Evolutionary conservation across 2,797 vertebrate species (phyloP), one percentile per base, ranked within the genome.

Genomic region (Enteromius radiatus): DNA sequence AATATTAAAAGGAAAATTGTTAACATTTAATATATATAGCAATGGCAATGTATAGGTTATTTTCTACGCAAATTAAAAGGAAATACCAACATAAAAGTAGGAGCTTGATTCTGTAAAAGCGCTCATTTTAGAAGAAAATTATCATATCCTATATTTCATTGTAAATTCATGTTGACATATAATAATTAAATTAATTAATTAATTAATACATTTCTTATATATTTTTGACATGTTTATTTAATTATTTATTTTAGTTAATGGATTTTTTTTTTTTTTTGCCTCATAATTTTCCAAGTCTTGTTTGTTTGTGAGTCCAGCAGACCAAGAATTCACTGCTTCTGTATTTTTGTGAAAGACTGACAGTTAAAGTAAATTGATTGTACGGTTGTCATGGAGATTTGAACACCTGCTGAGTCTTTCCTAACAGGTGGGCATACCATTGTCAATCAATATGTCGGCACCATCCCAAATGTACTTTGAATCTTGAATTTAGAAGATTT

Each of bases 221-320:
- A 54, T 56, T 56, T 49, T 9, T 56, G 11, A 11, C 3, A 0
- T 56, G 23, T 23, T 10, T 10, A 54, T 54, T 56, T 2, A 56
- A 56, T 56, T n/a, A 10, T 23, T 56, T 23, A 2, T 12, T 23
- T 23, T 26, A 59, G n/a, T 59, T 26, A 59, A 59, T 12, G 59
- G 26, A 63, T 17, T n/a, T n/a, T n/a, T n/a, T n/a, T n/a, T n/a
- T 94, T 92, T 61, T 89, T 94, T 93, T 91, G 89, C 90, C 91
- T 91, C 90, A 92, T 93, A 90, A 77, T 65, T 86, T 88, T 78
- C 80, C 86, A 91, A 85, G 84, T 80, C 47, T 12, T 71, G 89
- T 91, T 59, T 59, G 89, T 90, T 91, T 84, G 23, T 84, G 84
- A 89, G 78, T 81, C 67, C 15, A 84, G 89, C 87, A 88, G 31